Percentiles rank a stretch among this genome's conserved stretches.
Evolutionary conservation across 1,140 invertebrate genomes (phyloP).

Genomic region (Zophobas atratus): DNA sequence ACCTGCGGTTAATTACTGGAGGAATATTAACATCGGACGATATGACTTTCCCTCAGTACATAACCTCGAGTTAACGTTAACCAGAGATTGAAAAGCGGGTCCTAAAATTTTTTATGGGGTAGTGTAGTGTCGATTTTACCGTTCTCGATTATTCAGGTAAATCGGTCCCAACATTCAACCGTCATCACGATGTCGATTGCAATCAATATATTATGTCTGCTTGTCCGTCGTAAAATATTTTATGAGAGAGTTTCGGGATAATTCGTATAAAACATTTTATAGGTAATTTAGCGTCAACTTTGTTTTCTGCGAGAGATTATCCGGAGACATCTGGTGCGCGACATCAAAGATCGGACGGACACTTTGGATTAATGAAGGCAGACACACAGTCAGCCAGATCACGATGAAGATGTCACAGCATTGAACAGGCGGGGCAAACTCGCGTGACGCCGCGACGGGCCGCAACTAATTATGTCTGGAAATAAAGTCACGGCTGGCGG

Average conservation of each 20-base stretch:
- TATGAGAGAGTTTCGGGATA: constrained; percentile 11
- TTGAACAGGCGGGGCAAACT: constrained; percentile 45
- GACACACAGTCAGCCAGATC: constrained; percentile 46
- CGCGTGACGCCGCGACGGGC: constrained; percentile 56
- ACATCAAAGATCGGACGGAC: constrained; percentile 53
- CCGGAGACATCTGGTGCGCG: constrained; percentile 49
- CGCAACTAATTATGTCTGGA: constrained; percentile 58
- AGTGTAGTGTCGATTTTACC: no score
- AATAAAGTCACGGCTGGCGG: constrained; percentile 54
- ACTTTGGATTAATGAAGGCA: constrained; percentile 50
- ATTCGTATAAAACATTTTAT: constrained; percentile 44
- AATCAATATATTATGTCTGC: background rate
- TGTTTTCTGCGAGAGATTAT: constrained; percentile 48
- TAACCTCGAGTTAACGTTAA: no score
- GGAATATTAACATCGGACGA: no score
- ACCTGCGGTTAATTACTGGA: no score
- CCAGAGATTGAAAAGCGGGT: no score
- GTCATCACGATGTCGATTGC: background rate
- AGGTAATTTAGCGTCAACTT: constrained; percentile 47
- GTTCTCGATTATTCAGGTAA: background rate
- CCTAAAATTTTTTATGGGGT: no score
- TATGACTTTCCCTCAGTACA: no score
- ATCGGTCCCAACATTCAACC: background rate
- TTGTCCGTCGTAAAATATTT: background rate
- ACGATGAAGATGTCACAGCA: constrained; percentile 56